A percentile compares a stretch with the other conserved stretches of the same genome.
Conservation (phyloP, 2,888 invertebrate genomes). For the Xylota segnis region DNA sequence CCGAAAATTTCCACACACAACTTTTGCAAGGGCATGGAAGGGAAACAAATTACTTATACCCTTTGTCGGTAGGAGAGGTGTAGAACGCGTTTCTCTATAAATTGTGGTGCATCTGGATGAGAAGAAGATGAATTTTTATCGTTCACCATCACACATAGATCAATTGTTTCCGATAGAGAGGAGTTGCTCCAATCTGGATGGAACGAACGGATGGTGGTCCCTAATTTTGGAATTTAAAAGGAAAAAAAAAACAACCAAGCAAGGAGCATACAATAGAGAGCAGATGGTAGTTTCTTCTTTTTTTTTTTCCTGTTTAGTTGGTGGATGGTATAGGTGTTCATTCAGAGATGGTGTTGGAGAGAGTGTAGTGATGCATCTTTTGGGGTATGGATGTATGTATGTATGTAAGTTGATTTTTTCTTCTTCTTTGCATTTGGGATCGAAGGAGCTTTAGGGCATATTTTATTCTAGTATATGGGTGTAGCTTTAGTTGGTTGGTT, state of each 20-base stretch:
- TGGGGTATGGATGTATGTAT: background rate
- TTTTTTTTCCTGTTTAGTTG: background rate
- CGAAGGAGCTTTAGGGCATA: conserved; percentile 22
- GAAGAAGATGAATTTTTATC: conserved; percentile 57
- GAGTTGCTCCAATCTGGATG: conserved; percentile 3
- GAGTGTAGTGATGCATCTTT: background rate
- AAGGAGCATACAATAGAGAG: background rate
- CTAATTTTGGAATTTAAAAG: conserved; percentile 12
- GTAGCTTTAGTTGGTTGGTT: conserved; percentile 13
- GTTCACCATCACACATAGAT: conserved; percentile 48
- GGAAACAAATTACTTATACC: conserved; percentile 64
- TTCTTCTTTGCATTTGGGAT: background rate
- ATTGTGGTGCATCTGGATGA: conserved; percentile 55
- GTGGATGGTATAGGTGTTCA: conserved; percentile 14
- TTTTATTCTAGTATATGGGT: background rate
- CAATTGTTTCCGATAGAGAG: conserved; percentile 49
- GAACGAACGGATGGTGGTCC: conserved; percentile 3
- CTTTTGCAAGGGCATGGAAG: background rate
- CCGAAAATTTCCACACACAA: conserved; percentile 45
- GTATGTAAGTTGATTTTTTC: background rate
- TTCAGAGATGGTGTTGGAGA: conserved; percentile 1
- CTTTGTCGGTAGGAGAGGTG: conserved; percentile 57
- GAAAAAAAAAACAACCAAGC: background rate
- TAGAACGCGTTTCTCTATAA: conserved; percentile 50
- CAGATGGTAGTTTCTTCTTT: background rate